Evolutionary conservation across 92 coral and sea anemone species (phyloP).

Genomic region (Virgularia gustaviana): DNA sequence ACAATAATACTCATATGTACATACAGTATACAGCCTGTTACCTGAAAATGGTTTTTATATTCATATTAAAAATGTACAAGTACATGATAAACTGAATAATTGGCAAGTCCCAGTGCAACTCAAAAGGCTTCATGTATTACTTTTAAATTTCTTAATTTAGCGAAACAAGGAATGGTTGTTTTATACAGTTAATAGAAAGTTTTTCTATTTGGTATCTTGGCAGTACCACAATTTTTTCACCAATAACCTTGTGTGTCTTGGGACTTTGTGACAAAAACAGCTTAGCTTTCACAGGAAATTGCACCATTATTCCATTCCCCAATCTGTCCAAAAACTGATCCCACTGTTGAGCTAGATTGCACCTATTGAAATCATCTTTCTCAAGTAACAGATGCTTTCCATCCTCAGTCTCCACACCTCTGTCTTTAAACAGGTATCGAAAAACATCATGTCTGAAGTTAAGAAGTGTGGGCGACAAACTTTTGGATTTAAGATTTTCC

Average conservation of each 20-base stretch:
- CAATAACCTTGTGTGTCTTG: neutral
- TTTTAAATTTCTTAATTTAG: too few species aligned
- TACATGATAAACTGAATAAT: neutral
- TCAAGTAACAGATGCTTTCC: slow-evolving; percentile 10
- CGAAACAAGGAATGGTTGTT: neutral
- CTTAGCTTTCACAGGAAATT: slow-evolving; percentile 22
- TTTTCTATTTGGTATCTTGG: neutral
- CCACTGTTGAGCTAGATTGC: slow-evolving; percentile 1
- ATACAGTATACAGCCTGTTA: too few species aligned
- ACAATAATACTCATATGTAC: too few species aligned
- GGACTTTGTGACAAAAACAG: slow-evolving; percentile 5
- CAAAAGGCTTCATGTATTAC: too few species aligned
- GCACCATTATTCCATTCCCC: slow-evolving; percentile 12
- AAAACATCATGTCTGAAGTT: slow-evolving; percentile 25
- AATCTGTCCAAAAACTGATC: slow-evolving; percentile 17
- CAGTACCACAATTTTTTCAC: neutral
- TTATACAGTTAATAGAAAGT: neutral
- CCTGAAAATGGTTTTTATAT: neutral
- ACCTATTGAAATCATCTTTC: slow-evolving; percentile 7
- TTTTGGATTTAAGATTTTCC: slow-evolving; percentile 10
- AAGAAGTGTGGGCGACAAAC: slow-evolving; percentile 6
- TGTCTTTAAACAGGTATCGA: neutral
- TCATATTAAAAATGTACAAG: neutral
- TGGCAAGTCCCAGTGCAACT: too few species aligned
- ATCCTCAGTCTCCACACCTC: neutral